Percentiles rank a stretch among this genome's conserved stretches.
Evolutionary conservation across 2,113 vertebrate species (phyloP).

Genomic region (Tor tambroides): DNA sequence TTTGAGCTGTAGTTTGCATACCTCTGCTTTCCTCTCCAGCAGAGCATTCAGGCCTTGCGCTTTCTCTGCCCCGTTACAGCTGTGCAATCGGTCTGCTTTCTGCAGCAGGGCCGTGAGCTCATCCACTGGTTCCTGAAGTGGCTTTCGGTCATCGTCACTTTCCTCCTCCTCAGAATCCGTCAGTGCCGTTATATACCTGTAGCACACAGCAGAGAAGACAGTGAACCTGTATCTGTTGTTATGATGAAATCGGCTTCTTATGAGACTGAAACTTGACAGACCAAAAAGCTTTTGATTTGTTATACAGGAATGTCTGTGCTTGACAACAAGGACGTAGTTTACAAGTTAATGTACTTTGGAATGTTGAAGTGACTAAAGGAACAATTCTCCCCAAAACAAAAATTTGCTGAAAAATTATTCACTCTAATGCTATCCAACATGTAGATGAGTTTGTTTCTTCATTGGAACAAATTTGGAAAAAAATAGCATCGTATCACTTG

Average conservation of each 20-base stretch:
- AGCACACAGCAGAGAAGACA: slow-evolving; percentile 50
- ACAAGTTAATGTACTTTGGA: not conserved
- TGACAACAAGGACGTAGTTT: not conserved
- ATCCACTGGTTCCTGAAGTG: slow-evolving; percentile 56
- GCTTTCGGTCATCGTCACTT: slow-evolving; percentile 62
- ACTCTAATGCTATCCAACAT: not conserved
- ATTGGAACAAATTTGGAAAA: too few species aligned
- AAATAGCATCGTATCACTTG: not conserved
- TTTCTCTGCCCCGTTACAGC: slow-evolving; percentile 79
- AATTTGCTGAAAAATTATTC: not conserved
- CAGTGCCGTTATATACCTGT: slow-evolving; percentile 92
- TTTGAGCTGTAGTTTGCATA: slow-evolving; percentile 55
- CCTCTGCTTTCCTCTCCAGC: slow-evolving; percentile 82
- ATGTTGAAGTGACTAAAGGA: not conserved
- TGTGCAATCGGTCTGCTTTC: slow-evolving; percentile 79
- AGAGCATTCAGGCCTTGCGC: slow-evolving; percentile 80
- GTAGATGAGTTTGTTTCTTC: too few species aligned
- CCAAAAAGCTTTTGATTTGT: not conserved
- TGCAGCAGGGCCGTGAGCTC: slow-evolving; percentile 78
- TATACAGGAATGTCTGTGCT: not conserved
- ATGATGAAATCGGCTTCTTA: not conserved
- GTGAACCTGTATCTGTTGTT: too few species aligned
- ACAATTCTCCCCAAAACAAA: not conserved
- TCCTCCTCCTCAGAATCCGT: slow-evolving; percentile 90
- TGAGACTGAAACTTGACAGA: not conserved